Conservation (phyloP, 2,888 invertebrate species). For the Axea sp. region DNA sequence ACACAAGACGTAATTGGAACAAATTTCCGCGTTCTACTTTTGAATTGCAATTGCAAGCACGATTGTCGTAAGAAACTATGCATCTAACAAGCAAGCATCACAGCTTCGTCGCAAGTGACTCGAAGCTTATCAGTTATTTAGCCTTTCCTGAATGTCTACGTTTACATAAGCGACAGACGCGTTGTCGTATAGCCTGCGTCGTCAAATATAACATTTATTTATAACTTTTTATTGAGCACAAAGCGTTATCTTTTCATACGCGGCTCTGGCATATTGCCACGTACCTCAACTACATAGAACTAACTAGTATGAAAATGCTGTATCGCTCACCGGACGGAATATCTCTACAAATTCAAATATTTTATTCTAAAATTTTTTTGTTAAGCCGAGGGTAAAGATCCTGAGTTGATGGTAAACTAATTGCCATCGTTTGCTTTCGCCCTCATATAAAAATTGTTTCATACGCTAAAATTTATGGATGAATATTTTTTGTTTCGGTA, state of each 20-base stretch:
- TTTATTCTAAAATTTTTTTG: constrained; percentile 24
- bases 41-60: constrained; percentile 4
- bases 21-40: constrained; percentile 21
- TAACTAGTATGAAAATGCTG: constrained; percentile 38
- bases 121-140: constrained; percentile 38
- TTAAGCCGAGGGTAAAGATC: constrained; percentile 13
- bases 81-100: constrained; percentile 18
- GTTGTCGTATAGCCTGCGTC: constrained; percentile 47
- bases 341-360: constrained; percentile 36
- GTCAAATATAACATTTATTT: constrained; percentile 70
- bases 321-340: constrained; percentile 19
- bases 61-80: constrained; percentile 22
- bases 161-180: constrained; percentile 65
- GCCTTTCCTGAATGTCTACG: constrained; percentile 28
- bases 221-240: constrained; percentile 67
- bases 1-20: constrained; percentile 11
- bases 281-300: constrained; percentile 46
- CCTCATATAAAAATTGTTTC: neutral
- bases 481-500: no score
- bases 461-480: no score
- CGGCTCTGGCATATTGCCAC: constrained; percentile 67
- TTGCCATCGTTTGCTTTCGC: constrained; percentile 5
- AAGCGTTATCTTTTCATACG: constrained; percentile 64
- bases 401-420: constrained; percentile 13
- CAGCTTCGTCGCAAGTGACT: constrained; percentile 2